phyloP scores from a whole-genome alignment of 1,140 invertebrate genomes.

The Sogatella furcifera region DNA sequence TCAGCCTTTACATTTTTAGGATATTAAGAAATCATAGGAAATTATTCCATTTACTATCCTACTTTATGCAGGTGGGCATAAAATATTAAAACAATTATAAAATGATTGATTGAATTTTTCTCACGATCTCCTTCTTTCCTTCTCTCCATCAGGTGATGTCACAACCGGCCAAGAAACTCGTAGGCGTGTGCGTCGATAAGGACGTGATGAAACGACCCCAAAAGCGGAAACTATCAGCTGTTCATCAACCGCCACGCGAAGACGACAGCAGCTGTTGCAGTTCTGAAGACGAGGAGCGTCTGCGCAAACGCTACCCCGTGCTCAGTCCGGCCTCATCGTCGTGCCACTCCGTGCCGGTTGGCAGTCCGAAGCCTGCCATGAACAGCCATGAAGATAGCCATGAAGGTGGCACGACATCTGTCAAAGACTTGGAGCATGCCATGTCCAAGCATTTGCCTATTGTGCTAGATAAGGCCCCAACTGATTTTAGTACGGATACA shows the following conservation, averaged over 20 bases:
- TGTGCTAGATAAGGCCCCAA: constrained; percentile 47
- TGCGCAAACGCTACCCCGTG: constrained; percentile 34
- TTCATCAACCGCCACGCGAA: constrained; percentile 24
- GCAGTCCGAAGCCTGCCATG: constrained; percentile 30
- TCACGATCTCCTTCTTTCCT: no score
- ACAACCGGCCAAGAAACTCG: constrained; percentile 18
- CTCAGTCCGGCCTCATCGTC: constrained; percentile 51
- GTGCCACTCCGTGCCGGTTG: constrained; percentile 36
- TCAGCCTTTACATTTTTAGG: no score
- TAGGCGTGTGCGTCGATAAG: constrained; percentile 1
- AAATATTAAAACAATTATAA: no score
- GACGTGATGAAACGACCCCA: constrained; percentile 32
- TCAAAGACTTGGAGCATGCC: constrained; percentile 86
- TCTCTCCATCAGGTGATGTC: constrained; percentile 8
- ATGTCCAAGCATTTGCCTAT: constrained; percentile 91
- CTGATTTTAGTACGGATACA: constrained; percentile 79
- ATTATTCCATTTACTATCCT: no score
- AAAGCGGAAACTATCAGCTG: constrained; percentile 38
- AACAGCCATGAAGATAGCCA: constrained; percentile 32
- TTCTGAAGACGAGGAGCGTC: constrained; percentile 41
- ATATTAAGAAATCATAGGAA: no score
- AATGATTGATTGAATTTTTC: no score
- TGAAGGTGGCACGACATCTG: constrained; percentile 45
- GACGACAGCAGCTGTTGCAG: constrained; percentile 40
- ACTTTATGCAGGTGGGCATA: no score